A percentile compares a stretch with the other conserved stretches of the same genome.
These are phyloP conservation scores for Diachasma alloeum DNA, from an alignment of 1,140 invertebrate genomes.

Conservation along the genomic window DNA sequence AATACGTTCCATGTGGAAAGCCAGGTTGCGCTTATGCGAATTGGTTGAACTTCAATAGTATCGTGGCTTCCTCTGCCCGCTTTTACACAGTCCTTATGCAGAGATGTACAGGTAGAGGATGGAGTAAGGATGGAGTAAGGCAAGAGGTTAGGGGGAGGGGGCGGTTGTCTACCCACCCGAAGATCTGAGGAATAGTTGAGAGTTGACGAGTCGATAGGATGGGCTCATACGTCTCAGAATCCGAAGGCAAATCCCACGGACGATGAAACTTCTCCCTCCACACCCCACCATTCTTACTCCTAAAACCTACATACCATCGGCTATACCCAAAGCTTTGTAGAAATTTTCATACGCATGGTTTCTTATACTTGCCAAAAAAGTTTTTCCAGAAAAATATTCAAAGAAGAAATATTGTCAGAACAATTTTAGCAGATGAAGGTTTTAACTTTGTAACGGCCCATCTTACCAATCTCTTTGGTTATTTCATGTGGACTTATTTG, in stretches of 20 bases:
- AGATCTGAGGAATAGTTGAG: constrained; percentile 62
- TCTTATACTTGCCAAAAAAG: background rate
- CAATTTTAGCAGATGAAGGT: background rate
- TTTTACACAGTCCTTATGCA: background rate
- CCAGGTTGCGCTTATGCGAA: constrained; percentile 42
- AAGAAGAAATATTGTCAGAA: background rate
- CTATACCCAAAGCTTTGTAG: background rate
- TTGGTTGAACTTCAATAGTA: constrained; percentile 49
- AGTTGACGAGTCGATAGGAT: constrained; percentile 39
- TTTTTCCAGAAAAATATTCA: background rate
- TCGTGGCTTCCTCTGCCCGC: background rate
- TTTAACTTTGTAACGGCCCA: background rate
- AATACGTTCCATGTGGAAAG: constrained; percentile 44
- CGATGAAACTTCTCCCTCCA: background rate
- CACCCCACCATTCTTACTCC: background rate
- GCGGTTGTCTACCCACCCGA: constrained; percentile 35
- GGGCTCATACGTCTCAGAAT: constrained; percentile 25
- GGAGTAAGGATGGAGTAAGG: background rate
- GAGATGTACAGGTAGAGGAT: background rate
- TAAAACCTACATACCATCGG: background rate
- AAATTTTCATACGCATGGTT: constrained; percentile 11
- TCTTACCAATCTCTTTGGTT: constrained; percentile 1
- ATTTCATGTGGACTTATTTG: background rate
- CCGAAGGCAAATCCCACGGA: constrained; percentile 8
- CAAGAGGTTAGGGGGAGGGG: background rate